These are phyloP conservation scores for Eulemur mongoz DNA, from an alignment of 2,797 vertebrate species.

Conservation along the genomic window DNA sequence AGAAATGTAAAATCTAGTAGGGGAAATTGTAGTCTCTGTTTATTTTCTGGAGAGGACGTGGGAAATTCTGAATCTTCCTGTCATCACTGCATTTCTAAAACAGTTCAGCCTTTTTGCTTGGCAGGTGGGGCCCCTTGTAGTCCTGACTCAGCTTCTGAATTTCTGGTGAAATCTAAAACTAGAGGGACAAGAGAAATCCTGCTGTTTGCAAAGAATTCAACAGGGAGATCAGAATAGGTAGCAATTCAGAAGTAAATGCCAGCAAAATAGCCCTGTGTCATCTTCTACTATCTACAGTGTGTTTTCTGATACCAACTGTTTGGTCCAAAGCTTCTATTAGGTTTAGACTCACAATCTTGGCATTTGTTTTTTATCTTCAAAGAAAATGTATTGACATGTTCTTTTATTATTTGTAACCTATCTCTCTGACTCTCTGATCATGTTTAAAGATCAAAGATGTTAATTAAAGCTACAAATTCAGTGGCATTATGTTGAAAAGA, in stretches of 20 bases:
- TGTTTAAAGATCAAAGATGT: neutral
- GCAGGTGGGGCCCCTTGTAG: neutral
- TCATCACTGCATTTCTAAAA: conserved; percentile 42
- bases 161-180: conserved; percentile 56
- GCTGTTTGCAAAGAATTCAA: neutral
- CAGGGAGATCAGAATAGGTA: neutral
- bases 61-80: conserved; percentile 12
- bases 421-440: neutral
- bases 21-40: neutral
- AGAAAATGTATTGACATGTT: neutral
- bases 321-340: neutral
- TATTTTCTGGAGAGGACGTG: neutral
- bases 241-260: neutral
- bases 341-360: neutral
- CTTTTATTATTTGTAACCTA: neutral
- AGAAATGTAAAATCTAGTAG: conserved; percentile 22
- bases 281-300: neutral
- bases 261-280: neutral
- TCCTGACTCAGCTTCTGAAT: conserved; percentile 37
- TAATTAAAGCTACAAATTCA: conserved; percentile 20
- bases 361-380: neutral
- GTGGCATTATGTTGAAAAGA: conserved; percentile 21
- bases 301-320: neutral
- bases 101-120: conserved; percentile 27
- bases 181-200: neutral